Base-by-base conservation (phyloP, 2,888 invertebrate genomes). In the Philaethria dido region DNA sequence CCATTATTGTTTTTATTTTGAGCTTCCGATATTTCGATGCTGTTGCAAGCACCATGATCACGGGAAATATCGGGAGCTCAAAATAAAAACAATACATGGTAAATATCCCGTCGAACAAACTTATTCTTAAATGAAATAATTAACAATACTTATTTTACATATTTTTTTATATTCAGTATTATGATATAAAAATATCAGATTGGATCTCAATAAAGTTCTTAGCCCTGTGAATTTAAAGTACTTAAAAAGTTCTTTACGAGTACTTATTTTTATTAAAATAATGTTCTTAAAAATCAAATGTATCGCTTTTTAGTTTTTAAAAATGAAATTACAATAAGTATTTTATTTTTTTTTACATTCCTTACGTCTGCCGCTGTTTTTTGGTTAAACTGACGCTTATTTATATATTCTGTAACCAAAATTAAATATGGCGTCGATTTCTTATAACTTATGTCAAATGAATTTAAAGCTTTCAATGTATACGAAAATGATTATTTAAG, bases 281-380 rank as follows among this genome's bases (percentile, higher is more conserved):
- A 50, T 25, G 25, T 25, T 14, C n/a, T 25, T 50, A 50, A n/a
- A 50, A 29, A 50, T 50, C 8, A 3, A 25, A 25, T 50, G 25
- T 25, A 25, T 9, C 25, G 50, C 25, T 9, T 52, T 29, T n/a
- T 29, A 29, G 29, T 52, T 29, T 29, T 16, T 16, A 16, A 29
- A 29, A 52, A 29, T 29, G n/a, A 52, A 52, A 52, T 52, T 52
- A 52, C 16, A 29, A 52, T 29, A 52, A 52, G 50, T 52, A 52
- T 52, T 50, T 50, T n/a, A 25, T 29, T 48, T 22, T 48, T 39
- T 14, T 52, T 52, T 52, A 52, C 50, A 52, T 52, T 52, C 29
- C 50, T 29, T 11, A 11, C 9, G 16, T 29, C n/a, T 52, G 25
- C n/a, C n/a, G n/a, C 3, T 8, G 0, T 11, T 39, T 3, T 39